Base-by-base conservation (phyloP, 2,888 invertebrate species). In the Zaprionus lineosus region DNA sequence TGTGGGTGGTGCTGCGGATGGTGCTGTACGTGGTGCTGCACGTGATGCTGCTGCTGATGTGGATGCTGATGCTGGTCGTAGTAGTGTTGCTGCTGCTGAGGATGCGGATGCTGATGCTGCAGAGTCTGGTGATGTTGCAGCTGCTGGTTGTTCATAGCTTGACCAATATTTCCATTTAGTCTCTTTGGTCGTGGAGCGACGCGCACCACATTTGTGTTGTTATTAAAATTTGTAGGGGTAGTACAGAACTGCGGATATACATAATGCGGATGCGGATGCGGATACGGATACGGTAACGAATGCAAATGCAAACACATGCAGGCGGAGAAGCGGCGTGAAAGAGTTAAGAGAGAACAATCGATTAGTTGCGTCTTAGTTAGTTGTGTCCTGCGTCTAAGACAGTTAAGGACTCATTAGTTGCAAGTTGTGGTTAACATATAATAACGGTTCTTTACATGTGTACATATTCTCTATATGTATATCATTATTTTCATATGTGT, bases 161-260 rank as follows among this genome's bases (percentile, higher is more conserved):
- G 88, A 78, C 79, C 82, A 87, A 89, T 85, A 88, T 82, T 75
- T 87, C 81, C 84, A 88, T 88, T 86, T 63, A 88, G 86, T 88
- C 88, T 84, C 87, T 89, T 89, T 85, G 88, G 88, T 85, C 88
- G 88, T 87, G 90, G 89, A 67, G 88, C 88, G 84, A 88, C 86
- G 87, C 88, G 89, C 85, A 88, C 72, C 92, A 90, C 74, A 92
- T 91, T 90, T 91, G 82, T 91, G 93, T 93, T 92, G 92, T 92
- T 88, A 91, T 90, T 88, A 91, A 92, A 88, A 92, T 91, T 85
- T 91, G 91, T 92, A 91, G 91, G 88, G 82, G 88, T 89, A 87
- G 89, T 88, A 88, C 87, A 87, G 84, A 89, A 89, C 90, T 90
- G 74, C 50, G 43, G 14, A 15, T 41, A 15, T 26, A 9, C 8